phyloP scores from a whole-genome alignment of 2,797 vertebrate genomes.

The Trachops cirrhosus region DNA sequence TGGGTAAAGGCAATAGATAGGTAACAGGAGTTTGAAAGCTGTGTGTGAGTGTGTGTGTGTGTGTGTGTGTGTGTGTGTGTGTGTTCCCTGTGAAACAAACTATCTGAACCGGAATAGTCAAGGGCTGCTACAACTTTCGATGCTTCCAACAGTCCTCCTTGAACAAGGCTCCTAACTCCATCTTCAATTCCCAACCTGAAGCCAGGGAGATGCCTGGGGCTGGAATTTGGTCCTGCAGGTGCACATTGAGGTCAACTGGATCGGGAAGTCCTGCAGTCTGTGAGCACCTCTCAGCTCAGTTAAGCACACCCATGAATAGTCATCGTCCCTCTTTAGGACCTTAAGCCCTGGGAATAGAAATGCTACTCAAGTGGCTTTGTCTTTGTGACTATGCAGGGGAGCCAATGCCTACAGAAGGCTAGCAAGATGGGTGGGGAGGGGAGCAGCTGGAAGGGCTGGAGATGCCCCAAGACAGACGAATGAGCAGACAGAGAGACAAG shows the following conservation, averaged over 20 bases:
- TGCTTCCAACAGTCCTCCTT: background rate
- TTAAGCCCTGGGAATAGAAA: background rate
- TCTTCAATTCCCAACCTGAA: background rate
- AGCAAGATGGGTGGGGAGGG: background rate
- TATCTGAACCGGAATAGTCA: background rate
- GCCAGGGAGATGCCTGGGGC: background rate
- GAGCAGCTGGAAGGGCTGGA: background rate
- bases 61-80: too few relatives aligned
- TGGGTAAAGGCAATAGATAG: background rate
- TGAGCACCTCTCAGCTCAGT: background rate
- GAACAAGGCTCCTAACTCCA: background rate
- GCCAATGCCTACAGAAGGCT: background rate
- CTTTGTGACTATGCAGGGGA: background rate
- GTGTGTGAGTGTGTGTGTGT: too few relatives aligned
- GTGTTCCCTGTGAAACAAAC: background rate
- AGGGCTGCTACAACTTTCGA: background rate
- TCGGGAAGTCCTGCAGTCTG: background rate
- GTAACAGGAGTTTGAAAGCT: background rate
- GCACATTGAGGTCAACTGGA: background rate
- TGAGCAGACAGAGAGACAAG: background rate
- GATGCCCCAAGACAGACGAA: background rate
- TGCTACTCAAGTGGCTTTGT: background rate
- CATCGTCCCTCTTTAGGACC: background rate
- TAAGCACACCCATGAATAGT: slow-evolving; percentile 1
- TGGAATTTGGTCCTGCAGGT: background rate